A percentile compares a stretch with the other conserved stretches of the same genome.
Conservation (phyloP, 2,113 vertebrate species). For the Boleophthalmus pectinirostris region DNA sequence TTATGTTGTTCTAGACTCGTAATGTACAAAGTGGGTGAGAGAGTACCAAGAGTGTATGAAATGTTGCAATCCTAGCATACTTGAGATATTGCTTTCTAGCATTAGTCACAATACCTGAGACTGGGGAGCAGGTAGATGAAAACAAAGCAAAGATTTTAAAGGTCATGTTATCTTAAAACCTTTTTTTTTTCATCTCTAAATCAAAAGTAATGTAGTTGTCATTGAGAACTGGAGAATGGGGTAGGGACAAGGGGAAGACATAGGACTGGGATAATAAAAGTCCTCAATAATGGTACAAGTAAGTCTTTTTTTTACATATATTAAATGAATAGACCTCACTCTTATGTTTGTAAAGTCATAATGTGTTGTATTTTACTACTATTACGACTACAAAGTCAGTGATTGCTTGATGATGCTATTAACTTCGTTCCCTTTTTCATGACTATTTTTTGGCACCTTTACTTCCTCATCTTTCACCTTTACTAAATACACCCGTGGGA, state of each 20-base stretch:
- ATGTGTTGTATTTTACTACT: background rate
- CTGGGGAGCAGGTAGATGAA: background rate
- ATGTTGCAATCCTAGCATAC: constrained; percentile 3
- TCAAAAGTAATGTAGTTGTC: too few species aligned
- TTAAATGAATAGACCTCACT: too few species aligned
- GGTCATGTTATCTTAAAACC: background rate
- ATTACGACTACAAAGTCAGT: background rate
- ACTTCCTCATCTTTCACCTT: constrained; percentile 6
- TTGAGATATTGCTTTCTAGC: constrained; percentile 7
- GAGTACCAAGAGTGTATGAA: background rate
- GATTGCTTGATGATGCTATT: constrained; percentile 1
- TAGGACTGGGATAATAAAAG: too few species aligned
- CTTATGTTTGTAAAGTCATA: background rate
- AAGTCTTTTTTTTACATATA: too few species aligned
- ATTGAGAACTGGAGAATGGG: too few species aligned
- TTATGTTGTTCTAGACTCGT: background rate
- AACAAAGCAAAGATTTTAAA: background rate
- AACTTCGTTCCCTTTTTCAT: background rate
- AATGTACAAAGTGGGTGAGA: constrained; percentile 15
- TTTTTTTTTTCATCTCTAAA: too few species aligned
- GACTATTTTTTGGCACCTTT: constrained; percentile 30
- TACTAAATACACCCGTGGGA: constrained; percentile 20
- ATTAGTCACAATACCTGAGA: constrained; percentile 6
- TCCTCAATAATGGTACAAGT: too few species aligned
- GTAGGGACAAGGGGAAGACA: too few species aligned